Conservation (phyloP, 2,113 vertebrate species). For the Channa maculata region DNA sequence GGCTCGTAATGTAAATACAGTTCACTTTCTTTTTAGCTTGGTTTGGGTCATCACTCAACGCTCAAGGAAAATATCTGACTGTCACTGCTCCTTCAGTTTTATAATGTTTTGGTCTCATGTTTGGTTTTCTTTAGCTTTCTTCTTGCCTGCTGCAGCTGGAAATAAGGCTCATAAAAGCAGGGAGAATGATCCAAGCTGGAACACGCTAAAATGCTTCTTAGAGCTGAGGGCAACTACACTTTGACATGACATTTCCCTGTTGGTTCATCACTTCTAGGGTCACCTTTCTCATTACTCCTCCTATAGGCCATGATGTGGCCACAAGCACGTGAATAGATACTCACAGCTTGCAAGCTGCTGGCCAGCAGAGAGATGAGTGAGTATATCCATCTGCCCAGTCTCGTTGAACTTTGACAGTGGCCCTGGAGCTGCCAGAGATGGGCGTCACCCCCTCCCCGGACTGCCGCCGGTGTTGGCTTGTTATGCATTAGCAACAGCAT, state of each 20-base stretch:
- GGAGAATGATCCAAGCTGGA: not conserved
- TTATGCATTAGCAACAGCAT: conserved; percentile 9
- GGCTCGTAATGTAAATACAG: not conserved
- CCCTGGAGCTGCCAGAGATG: conserved; percentile 24
- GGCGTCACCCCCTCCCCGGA: not conserved
- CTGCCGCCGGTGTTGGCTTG: conserved; percentile 20
- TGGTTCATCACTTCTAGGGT: not conserved
- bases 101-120: not conserved
- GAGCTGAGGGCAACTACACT: not conserved
- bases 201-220: not conserved
- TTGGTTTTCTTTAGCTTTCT: not conserved
- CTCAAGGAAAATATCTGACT: not conserved
- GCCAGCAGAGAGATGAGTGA: conserved; percentile 22
- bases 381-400: conserved; percentile 23
- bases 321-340: conserved; percentile 16
- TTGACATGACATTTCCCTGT: not conserved
- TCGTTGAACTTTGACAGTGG: conserved; percentile 30
- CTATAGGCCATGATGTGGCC: not conserved
- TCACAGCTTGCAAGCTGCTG: conserved; percentile 19
- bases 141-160: not conserved
- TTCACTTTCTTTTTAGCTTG: not conserved
- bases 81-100: too few species aligned
- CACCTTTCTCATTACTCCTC: too few species aligned
- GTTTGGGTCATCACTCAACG: not conserved
- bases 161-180: not conserved